Evolutionary conservation across 2,797 vertebrate genomes (phyloP).

Genomic region (Catharus ustulatus): DNA sequence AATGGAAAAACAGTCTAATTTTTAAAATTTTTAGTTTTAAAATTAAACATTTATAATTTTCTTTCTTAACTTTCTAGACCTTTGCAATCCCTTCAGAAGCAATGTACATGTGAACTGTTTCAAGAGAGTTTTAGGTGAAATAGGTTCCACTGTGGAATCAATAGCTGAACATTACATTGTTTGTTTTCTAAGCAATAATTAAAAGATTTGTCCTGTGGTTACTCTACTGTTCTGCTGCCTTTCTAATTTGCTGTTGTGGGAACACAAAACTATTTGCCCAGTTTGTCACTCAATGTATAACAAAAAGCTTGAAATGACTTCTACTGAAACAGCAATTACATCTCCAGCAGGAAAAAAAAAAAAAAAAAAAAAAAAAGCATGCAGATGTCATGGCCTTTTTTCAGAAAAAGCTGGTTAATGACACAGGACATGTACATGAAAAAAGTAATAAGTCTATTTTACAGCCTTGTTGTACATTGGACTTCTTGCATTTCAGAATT

Average conservation of each 20-base stretch:
- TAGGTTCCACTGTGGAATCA: background rate
- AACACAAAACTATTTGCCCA: conserved; percentile 52
- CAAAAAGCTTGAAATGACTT: conserved; percentile 38
- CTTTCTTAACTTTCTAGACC: background rate
- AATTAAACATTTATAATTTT: background rate
- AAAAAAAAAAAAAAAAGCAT: background rate
- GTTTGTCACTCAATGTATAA: conserved; percentile 48
- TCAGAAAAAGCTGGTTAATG: conserved; percentile 42
- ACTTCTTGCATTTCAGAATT: conserved; percentile 29
- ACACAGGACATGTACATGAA: conserved; percentile 40
- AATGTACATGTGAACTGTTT: background rate
- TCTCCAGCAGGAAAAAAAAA: background rate
- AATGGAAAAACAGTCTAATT: background rate
- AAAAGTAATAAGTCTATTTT: conserved; percentile 60
- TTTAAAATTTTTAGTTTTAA: background rate
- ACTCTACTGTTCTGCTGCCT: background rate
- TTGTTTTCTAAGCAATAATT: background rate
- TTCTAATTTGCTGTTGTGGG: conserved; percentile 51
- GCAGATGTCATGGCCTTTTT: conserved; percentile 2
- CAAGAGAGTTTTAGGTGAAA: background rate
- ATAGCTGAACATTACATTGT: background rate
- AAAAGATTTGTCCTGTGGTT: background rate
- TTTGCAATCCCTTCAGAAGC: conserved; percentile 1
- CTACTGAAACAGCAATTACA: conserved; percentile 52
- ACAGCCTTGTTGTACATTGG: conserved; percentile 20